Conservation (phyloP, 2,113 vertebrate genomes). For the Notothenia rossii region DNA sequence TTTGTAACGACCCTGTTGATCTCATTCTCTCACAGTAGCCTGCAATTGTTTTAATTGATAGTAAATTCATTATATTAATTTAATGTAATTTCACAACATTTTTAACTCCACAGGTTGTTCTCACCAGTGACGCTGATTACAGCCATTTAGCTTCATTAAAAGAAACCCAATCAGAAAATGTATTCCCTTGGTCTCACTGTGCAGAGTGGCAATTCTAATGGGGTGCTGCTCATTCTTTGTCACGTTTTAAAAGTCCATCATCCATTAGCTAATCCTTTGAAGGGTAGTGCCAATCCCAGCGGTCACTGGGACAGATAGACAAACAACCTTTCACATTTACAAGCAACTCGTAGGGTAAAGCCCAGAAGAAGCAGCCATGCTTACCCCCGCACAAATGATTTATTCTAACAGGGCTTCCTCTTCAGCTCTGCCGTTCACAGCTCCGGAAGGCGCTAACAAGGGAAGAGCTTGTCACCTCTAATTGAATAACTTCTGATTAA, state of each 20-base stretch:
- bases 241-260: slow-evolving; percentile 40
- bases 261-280: slow-evolving; percentile 3
- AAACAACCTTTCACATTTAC: neutral
- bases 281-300: neutral
- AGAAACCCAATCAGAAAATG: slow-evolving; percentile 34
- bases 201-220: slow-evolving; percentile 40
- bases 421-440: slow-evolving; percentile 31
- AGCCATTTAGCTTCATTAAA: slow-evolving; percentile 47
- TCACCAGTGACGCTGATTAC: slow-evolving; percentile 35
- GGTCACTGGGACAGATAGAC: neutral
- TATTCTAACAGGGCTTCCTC: slow-evolving; percentile 32
- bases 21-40: neutral
- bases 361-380: neutral
- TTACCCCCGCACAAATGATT: slow-evolving; percentile 15
- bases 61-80: neutral
- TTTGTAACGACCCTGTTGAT: slow-evolving; percentile 1
- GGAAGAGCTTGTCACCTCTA: slow-evolving; percentile 51
- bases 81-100: neutral
- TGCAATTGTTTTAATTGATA: neutral
- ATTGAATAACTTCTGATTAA: slow-evolving; percentile 69
- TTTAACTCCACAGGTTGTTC: slow-evolving; percentile 19
- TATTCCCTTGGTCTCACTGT: slow-evolving; percentile 25
- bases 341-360: neutral
- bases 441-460: slow-evolving; percentile 49
- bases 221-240: slow-evolving; percentile 32